Percentiles rank a stretch among this genome's conserved stretches.
These are phyloP conservation scores for Hucho hucho DNA, from an alignment of 2,113 vertebrate genomes.

Conservation along the genomic window DNA sequence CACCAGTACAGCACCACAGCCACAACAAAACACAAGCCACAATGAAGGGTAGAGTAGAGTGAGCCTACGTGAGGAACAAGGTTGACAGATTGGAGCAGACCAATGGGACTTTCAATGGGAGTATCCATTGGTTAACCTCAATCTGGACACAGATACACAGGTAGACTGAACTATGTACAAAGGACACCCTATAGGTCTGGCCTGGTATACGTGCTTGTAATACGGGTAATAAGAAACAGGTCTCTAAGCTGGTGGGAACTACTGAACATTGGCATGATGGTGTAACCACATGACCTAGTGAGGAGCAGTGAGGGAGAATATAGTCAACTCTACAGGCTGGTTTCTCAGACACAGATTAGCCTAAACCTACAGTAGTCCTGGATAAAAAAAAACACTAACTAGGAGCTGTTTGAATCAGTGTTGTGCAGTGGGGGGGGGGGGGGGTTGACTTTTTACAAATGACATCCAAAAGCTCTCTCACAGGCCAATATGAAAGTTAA, in stretches of 20 bases:
- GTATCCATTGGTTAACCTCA: conserved; percentile 11
- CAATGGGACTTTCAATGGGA: background rate
- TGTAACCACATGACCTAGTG: too few relatives aligned
- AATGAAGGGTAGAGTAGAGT: conserved; percentile 3
- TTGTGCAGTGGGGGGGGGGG: too few relatives aligned
- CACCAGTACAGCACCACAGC: background rate
- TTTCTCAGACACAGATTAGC: background rate
- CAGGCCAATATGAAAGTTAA: background rate
- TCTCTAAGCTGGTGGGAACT: background rate
- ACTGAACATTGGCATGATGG: background rate
- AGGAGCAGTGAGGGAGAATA: too few relatives aligned
- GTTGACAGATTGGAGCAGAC: conserved; percentile 2
- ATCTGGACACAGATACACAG: background rate
- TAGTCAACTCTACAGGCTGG: too few relatives aligned
- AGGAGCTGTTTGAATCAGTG: too few relatives aligned
- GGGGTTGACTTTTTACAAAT: too few relatives aligned
- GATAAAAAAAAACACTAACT: too few relatives aligned
- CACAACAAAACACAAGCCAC: conserved; percentile 24
- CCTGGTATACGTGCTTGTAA: background rate
- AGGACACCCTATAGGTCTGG: too few relatives aligned
- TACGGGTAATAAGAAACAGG: background rate
- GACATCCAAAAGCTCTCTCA: background rate
- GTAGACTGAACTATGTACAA: too few relatives aligned
- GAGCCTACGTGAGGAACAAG: conserved; percentile 19
- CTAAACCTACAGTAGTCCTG: too few relatives aligned